A percentile compares a stretch with the other conserved stretches of the same genome.
Evolutionary conservation across 2,888 invertebrate genomes (phyloP).

Genomic region (Leptogaster cylindrica): DNA sequence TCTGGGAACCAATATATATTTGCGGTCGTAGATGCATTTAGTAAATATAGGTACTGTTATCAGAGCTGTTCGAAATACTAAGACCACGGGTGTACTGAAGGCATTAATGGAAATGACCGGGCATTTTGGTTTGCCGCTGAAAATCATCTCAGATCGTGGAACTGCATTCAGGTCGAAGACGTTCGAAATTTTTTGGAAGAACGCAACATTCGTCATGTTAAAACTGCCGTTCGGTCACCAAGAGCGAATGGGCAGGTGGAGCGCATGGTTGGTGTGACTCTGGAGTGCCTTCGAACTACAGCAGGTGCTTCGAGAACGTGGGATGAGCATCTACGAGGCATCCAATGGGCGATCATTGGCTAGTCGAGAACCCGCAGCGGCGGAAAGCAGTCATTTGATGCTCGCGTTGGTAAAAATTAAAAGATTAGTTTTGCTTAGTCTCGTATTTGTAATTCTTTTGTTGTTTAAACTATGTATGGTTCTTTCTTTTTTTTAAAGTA

Average conservation of each 20-base stretch:
- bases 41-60: slow-evolving; percentile 44
- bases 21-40: slow-evolving; percentile 43
- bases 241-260: slow-evolving; percentile 46
- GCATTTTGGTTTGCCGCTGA: slow-evolving; percentile 32
- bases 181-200: slow-evolving; percentile 40
- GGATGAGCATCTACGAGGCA: not conserved
- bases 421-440: too few relatives aligned
- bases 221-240: slow-evolving; percentile 39
- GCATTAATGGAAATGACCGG: slow-evolving; percentile 19
- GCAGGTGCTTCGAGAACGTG: not conserved
- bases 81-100: slow-evolving; percentile 29
- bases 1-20: slow-evolving; percentile 43
- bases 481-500: too few relatives aligned
- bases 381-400: too few relatives aligned
- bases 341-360: not conserved
- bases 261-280: not conserved
- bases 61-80: slow-evolving; percentile 22
- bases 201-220: slow-evolving; percentile 25
- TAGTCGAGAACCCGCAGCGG: too few relatives aligned
- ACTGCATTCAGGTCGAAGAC: slow-evolving; percentile 45
- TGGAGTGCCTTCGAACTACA: not conserved
- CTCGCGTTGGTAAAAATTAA: too few relatives aligned
- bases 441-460: too few relatives aligned
- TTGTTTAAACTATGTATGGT: too few relatives aligned
- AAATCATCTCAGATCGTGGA: slow-evolving; percentile 46